Percentiles rank a stretch among this genome's conserved stretches.
Conservation (phyloP, 2,113 vertebrate species). For the Malaclemys terrapin region DNA sequence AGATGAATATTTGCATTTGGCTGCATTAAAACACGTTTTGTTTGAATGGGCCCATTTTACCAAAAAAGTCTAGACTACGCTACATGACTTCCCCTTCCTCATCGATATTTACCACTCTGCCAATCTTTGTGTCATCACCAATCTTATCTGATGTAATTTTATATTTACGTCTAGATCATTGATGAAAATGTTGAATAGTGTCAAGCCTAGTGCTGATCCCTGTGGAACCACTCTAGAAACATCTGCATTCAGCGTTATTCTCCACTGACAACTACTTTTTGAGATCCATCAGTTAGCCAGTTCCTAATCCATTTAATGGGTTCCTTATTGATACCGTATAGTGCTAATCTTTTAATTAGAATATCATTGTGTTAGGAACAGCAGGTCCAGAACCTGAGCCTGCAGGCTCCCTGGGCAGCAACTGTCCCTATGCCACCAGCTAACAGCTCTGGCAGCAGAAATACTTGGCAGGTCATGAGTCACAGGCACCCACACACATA, state of each 20-base stretch:
- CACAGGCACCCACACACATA: too few relatives aligned
- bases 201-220: neutral
- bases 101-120: neutral
- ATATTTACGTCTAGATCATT: neutral
- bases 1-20: neutral
- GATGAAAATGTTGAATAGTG: neutral
- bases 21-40: neutral
- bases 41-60: neutral
- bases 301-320: neutral
- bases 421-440: too few relatives aligned
- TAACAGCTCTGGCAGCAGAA: too few relatives aligned
- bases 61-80: neutral
- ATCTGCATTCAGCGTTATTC: neutral
- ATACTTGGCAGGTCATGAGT: too few relatives aligned
- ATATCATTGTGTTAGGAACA: neutral
- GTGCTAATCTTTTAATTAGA: neutral
- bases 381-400: too few relatives aligned
- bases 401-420: too few relatives aligned
- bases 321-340: too few relatives aligned
- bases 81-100: fast-evolving
- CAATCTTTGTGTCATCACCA: neutral
- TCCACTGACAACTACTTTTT: neutral
- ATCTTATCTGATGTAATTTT: neutral
- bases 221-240: neutral
- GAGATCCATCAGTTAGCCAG: neutral